Evolutionary conservation across 92 coral and sea anemone genomes (phyloP), one percentile per base, ranked within the genome.

Genomic region (Epizoanthus fatuus): DNA sequence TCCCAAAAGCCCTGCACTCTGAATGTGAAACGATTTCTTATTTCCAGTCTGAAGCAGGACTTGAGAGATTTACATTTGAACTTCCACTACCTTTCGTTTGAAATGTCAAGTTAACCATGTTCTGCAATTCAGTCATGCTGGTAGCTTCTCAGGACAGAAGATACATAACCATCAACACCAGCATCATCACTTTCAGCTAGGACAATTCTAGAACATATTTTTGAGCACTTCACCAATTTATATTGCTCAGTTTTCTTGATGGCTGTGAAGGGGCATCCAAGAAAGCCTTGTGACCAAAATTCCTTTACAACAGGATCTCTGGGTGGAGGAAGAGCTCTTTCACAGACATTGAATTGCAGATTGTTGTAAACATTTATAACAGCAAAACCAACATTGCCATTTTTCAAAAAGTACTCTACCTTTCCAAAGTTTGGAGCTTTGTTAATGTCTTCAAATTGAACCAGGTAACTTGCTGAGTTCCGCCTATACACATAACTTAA

Each of bases 91-190:
- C 25, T 22, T 22, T 22, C 25, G 25, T 22, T 22, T 22, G 25
- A 22, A 22, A 22, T 22, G 25, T 22, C 25, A 22, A 22, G 25
- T 22, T 80, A 40, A 14, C 40, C 58, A 58, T 35, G 35, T 60
- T 44, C 17, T 76, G 20, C 72, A 22, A 22, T 22, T 85, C 58
- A 93, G 84, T 93, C 93, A 81, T 90, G 96, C 80, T 93, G 96
- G 64, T 93, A 93, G 62, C 90, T 83, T 80, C 90, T 93, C 19
- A 93, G 62, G 81, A 90, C 89, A 20, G 82, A 22, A 0, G 89
- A 85, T 29, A 93, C 92, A 87, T 83, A 93, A 37, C 96, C 96
- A 87, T 87, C 90, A 40, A 74, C 75, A 62, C 51, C 79, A 60
- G 85, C 75, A 62, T 90, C 90, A 39, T 75, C 74, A 57, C 77